phyloP scores from a whole-genome alignment of 2,888 invertebrate genomes.

The Salticus scenicus region DNA sequence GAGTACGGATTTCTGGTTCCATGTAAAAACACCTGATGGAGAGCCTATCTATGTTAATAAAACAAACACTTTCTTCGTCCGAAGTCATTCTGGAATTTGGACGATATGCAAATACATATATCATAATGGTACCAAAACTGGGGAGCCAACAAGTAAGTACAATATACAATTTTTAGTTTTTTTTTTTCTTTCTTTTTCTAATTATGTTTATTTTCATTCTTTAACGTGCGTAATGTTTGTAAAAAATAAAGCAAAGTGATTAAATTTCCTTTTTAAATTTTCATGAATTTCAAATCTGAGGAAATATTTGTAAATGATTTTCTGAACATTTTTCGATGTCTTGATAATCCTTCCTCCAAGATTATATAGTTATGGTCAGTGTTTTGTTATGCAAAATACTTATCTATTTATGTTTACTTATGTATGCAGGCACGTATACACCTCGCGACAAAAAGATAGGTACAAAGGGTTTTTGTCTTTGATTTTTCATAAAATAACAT shows the following conservation, averaged over 20 bases:
- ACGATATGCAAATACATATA: conserved; percentile 77
- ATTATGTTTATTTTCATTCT: neutral
- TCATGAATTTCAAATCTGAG: neutral
- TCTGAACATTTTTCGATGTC: no score
- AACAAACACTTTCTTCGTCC: conserved; percentile 76
- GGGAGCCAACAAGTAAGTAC: neutral
- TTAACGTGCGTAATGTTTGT: no score
- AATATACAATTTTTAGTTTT: neutral
- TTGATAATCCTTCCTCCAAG: no score
- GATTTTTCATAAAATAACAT: no score
- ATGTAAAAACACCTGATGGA: conserved; percentile 40
- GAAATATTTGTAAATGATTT: neutral
- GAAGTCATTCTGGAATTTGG: conserved; percentile 84
- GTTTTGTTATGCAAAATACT: no score
- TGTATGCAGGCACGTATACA: no score
- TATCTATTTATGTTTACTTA: no score
- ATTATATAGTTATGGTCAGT: no score
- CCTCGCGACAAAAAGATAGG: no score
- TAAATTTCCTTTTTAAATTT: neutral
- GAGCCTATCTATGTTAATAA: conserved; percentile 63
- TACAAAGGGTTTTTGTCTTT: no score
- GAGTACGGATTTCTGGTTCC: conserved; percentile 84
- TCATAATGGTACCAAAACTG: conserved; percentile 15
- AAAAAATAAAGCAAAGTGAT: no score
- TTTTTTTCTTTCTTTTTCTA: no score